Percentiles rank a stretch among this genome's conserved stretches.
Evolutionary conservation across 1,140 invertebrate species (phyloP).

Genomic region (Drosophila micromelanica): DNA sequence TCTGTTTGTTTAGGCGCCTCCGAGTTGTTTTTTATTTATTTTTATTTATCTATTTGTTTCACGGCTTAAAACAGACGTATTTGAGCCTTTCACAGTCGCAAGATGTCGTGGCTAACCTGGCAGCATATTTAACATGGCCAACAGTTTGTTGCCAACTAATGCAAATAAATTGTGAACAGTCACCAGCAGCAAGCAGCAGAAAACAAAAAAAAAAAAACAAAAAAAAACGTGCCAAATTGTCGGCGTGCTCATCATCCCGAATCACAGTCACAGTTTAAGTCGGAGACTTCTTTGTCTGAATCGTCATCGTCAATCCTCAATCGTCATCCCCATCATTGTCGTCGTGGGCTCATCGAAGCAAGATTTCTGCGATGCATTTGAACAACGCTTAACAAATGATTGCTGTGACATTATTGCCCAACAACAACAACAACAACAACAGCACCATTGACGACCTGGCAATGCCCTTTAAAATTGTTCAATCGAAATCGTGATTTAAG

Average conservation of each 20-base stretch:
- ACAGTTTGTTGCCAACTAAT: conserved; percentile 66
- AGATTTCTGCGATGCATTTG: conserved; percentile 37
- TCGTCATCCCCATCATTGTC: conserved; percentile 38
- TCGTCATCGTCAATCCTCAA: conserved; percentile 18
- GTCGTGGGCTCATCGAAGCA: conserved; percentile 1
- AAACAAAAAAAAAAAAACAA: not conserved
- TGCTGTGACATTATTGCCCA: conserved; percentile 47
- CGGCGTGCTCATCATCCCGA: conserved; percentile 40
- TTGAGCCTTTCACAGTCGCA: conserved; percentile 49
- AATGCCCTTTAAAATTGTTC: conserved; percentile 17
- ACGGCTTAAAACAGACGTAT: not conserved
- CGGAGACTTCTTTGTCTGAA: not conserved
- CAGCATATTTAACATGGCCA: conserved; percentile 13
- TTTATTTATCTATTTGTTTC: conserved; percentile 3
- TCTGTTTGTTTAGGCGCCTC: conserved; percentile 64
- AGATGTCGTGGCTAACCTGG: conserved; percentile 29
- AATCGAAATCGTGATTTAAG: too few relatives aligned
- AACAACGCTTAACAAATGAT: conserved; percentile 46
- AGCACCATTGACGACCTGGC: not conserved
- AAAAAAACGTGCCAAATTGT: conserved; percentile 21
- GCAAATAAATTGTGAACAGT: conserved; percentile 73
- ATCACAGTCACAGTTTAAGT: conserved; percentile 10
- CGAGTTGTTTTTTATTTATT: conserved; percentile 24
- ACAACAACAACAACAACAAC: conserved; percentile 23
- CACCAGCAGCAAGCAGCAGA: conserved; percentile 40